Base-by-base conservation (phyloP, 1,140 invertebrate species). In the Phortica variegata region DNA sequence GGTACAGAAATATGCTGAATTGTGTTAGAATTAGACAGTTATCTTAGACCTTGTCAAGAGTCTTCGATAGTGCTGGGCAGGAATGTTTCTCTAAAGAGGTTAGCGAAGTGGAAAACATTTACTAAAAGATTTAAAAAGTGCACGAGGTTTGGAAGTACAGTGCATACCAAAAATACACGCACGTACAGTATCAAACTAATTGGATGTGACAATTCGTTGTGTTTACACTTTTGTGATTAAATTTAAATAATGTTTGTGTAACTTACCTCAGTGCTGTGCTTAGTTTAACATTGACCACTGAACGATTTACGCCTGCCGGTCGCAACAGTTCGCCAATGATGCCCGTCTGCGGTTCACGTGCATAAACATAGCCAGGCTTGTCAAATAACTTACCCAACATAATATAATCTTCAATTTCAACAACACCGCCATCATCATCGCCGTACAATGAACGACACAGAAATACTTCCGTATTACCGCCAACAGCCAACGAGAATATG, bases 381-480 rank as follows among this genome's bases (percentile, higher is more conserved):
- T 87, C 83, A 41, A 86, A 71, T 18, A 86, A 75, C 52, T 79
- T 78, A 31, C 79, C 75, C 15, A 87, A 61, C n/a, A 80, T 79
- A 12, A 75, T 69, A 56, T 82, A 87, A 33, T 82, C 68, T 31
- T 52, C 40, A 4, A 19, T 10, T 9, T 37, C 5, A 26, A 26
- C 33, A 38, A 6, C 23, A 38, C 32, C 21, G 13, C 15, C 33
- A n/a, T 26, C 56, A 15, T 46, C 23, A 6, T 41, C 46, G 37
- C 84, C 83, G 65, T 84, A 83, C 2, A 87, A 66, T 0, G 84
- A 79, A 37, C 82, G 79, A 52, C 85, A 87, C 12, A 87, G 72
- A 49, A 85, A 83, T 13, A 81, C 75, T 76, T 85, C 63, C 4
- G 73, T 62, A 50, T 80, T 78, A n/a, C 77, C 76, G 8, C 78